These are phyloP conservation scores for Sceloporus undulatus DNA, from an alignment of 2,113 vertebrate genomes.

Conservation along the genomic window DNA sequence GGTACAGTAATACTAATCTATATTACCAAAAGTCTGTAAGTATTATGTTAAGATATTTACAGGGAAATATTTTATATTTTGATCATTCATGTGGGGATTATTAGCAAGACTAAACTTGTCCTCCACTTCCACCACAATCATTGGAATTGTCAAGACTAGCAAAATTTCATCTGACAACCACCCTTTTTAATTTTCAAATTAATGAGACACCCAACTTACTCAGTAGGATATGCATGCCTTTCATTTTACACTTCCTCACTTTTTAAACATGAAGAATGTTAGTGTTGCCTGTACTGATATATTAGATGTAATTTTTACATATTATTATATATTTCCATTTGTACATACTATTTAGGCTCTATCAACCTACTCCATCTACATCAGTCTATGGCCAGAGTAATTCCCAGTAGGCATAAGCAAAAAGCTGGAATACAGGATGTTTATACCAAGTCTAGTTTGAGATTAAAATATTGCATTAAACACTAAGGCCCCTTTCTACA, in stretches of 20 bases:
- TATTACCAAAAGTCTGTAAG: not conserved
- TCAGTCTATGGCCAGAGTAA: not conserved
- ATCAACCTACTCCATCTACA: not conserved
- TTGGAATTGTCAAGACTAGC: not conserved
- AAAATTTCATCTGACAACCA: not conserved
- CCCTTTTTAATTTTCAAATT: not conserved
- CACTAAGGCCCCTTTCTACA: not conserved
- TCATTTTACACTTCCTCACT: not conserved
- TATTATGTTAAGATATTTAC: not conserved
- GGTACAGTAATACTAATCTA: not conserved
- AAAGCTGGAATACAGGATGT: not conserved
- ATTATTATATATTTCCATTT: not conserved
- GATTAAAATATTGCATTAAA: not conserved
- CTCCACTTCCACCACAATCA: too few species aligned
- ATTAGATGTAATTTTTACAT: too few species aligned
- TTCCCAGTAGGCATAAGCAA: not conserved
- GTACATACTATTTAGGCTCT: not conserved
- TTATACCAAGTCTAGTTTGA: not conserved
- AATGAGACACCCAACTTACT: not conserved
- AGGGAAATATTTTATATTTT: too few species aligned
- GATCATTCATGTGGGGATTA: too few species aligned
- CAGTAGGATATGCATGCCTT: not conserved
- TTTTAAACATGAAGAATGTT: not conserved
- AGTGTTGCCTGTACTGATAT: not conserved
- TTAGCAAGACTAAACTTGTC: too few species aligned